Conservation (phyloP, 2,797 vertebrate species). For the Crotalus adamanteus region DNA sequence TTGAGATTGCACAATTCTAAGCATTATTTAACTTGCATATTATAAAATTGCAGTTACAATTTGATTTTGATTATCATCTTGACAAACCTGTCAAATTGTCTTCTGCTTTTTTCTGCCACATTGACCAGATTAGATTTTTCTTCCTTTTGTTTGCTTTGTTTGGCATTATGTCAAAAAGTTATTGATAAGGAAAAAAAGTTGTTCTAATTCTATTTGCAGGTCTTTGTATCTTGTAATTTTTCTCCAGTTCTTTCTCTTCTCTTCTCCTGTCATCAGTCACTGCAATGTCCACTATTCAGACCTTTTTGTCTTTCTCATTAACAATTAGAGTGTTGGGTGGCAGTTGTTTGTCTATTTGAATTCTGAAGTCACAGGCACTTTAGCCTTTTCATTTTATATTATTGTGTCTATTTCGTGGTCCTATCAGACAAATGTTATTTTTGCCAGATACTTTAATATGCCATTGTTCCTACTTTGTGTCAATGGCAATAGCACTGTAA, state of each 20-base stretch:
- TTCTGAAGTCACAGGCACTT: neutral
- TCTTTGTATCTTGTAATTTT: neutral
- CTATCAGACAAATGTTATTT: neutral
- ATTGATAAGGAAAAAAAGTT: neutral
- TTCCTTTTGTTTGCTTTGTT: neutral
- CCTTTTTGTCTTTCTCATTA: neutral
- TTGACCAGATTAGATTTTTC: neutral
- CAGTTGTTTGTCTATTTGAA: neutral
- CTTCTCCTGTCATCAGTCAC: neutral
- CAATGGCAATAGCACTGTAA: neutral
- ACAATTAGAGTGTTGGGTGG: neutral
- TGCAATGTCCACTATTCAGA: neutral
- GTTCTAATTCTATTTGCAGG: neutral
- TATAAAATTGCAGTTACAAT: neutral
- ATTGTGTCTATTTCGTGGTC: neutral
- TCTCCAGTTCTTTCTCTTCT: neutral
- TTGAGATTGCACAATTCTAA: neutral
- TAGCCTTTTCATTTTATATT: neutral
- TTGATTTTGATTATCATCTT: neutral
- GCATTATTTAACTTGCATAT: neutral
- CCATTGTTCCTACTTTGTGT: neutral
- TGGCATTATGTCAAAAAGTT: neutral
- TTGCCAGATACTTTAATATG: neutral
- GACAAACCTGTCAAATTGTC: neutral
- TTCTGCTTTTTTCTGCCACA: neutral